These are phyloP conservation scores for Rhopalosiphum nymphaeae DNA, from an alignment of 2,888 invertebrate genomes.

Conservation along the genomic window DNA sequence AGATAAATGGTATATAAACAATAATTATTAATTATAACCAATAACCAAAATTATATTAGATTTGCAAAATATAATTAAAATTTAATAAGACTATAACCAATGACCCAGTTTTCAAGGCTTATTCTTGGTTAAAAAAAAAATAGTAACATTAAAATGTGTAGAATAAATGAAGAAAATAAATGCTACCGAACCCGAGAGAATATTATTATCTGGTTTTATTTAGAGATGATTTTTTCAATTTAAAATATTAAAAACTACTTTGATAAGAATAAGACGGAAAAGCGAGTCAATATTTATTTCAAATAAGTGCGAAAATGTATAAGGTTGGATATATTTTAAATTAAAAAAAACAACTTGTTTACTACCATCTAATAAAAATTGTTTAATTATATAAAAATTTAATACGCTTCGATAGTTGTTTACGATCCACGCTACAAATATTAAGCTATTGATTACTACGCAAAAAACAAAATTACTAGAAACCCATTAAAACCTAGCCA, in stretches of 20 bases:
- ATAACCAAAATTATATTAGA: background rate
- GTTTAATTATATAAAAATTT: background rate
- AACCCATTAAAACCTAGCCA: background rate
- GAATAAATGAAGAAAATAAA: background rate
- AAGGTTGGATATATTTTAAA: background rate
- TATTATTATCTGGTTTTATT: background rate
- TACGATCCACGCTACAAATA: background rate
- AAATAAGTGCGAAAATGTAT: background rate
- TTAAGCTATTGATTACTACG: background rate
- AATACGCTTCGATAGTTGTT: background rate
- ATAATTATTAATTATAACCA: background rate
- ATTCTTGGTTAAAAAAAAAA: background rate
- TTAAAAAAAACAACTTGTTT: background rate
- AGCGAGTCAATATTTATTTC: background rate
- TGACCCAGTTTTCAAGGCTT: background rate
- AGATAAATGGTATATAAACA: background rate
- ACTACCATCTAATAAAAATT: background rate
- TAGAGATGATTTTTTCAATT: background rate
- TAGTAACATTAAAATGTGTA: background rate
- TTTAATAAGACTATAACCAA: background rate
- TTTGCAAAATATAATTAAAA: background rate
- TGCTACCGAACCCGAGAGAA: background rate
- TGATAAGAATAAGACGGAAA: background rate
- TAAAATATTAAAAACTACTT: background rate
- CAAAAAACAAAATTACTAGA: background rate